Evolutionary conservation across 2,797 vertebrate species (phyloP), one percentile per base, ranked within the genome.

Genomic region (Parauchenoglanis ngamensis): DNA sequence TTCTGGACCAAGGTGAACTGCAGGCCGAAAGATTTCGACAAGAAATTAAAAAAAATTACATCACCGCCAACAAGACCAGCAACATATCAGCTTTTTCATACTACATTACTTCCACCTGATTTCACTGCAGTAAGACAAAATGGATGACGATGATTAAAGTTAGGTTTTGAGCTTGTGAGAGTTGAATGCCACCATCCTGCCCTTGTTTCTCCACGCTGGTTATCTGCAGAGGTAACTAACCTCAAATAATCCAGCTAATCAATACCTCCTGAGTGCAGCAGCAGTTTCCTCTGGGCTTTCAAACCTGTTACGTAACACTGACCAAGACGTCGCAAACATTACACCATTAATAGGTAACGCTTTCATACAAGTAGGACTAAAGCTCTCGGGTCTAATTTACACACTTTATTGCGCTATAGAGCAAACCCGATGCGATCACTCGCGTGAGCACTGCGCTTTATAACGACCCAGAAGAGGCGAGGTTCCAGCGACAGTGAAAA

Each of bases 391-490:
- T 10, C 35, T 40, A 7, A 70, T 40, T 70, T 70, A 70, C 68
- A 31, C 35, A 49, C 23, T 46, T 11, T 4, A 46, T 46, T 44
- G 1, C 5, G 12, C 12, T 49, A 19, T 7, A 76, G 46, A 52
- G 15, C 23, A 15, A 76, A 75, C n/a, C 44, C 11, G 23, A 13
- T 15, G 15, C 19, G 17, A 44, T 44, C 19, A 70, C 28, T 28
- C n/a, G 65, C 25, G 65, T 7, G 65, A 31, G 28, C 13, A 6
- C 21, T 11, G 40, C 21, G 0, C 21, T 49, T 75, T 49, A 11
- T 46, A 89, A 90, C 78, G 75, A 89, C 86, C 73, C 84, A 54
- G 84, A 84, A 28, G 2, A 61, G 7, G 3, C 21, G 23, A 6
- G 10, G 72, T 4, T 7, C 70, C 35, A 0, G 40, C n/a, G 12